These are phyloP conservation scores for Orestias chungarensis DNA, from an alignment of 2,797 vertebrate genomes.

Conservation along the genomic window DNA sequence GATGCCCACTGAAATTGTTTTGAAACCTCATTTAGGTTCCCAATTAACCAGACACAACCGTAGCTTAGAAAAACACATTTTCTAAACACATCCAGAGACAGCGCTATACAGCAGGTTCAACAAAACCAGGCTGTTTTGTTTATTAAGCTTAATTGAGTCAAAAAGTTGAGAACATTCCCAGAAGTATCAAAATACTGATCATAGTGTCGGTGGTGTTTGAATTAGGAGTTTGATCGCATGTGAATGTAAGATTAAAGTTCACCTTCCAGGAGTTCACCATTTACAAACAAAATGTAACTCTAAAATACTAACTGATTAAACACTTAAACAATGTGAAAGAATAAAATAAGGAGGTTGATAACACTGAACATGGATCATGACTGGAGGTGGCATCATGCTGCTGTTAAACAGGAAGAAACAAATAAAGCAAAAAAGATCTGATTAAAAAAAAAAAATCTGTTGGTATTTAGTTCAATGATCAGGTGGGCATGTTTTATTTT, in stretches of 20 bases:
- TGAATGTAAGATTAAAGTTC: not conserved
- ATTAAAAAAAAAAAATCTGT: not conserved
- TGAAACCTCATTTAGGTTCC: not conserved
- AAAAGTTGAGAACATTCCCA: not conserved
- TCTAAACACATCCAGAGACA: not conserved
- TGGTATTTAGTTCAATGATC: not conserved
- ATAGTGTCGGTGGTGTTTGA: no score
- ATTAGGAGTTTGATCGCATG: not conserved
- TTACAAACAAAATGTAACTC: not conserved
- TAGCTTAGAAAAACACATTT: slow-evolving; percentile 7
- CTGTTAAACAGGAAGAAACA: not conserved
- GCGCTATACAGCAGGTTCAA: not conserved
- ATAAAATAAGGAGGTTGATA: not conserved
- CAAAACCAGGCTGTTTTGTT: not conserved
- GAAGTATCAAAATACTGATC: not conserved
- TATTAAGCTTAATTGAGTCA: not conserved
- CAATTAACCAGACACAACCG: not conserved
- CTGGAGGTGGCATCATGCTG: not conserved
- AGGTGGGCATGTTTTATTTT: not conserved
- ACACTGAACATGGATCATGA: not conserved
- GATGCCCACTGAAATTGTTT: slow-evolving; percentile 16
- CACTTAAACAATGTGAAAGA: not conserved
- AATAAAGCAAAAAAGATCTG: not conserved
- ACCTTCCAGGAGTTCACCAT: not conserved
- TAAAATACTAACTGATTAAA: not conserved